Evolutionary conservation across 1,140 invertebrate species (phyloP), one percentile per base, ranked within the genome.

Genomic region (Drosophila pandora): DNA sequence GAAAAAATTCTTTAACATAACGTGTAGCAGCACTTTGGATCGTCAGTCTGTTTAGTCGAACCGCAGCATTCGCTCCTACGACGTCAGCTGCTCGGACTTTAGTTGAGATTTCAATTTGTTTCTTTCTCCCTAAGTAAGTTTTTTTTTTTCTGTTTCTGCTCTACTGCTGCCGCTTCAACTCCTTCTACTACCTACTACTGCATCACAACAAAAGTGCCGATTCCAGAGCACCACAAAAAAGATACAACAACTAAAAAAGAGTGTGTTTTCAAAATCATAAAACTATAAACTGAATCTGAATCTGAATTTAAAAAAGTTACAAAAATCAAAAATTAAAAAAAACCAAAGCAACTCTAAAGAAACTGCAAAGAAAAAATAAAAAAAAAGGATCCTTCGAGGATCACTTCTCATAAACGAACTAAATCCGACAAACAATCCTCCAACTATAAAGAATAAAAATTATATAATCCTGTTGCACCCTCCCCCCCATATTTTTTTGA

Each of bases 31-130:
- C 90, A 80, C 82, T 76, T 77, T 82, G 71, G 84, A 90, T 89
- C 90, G 90, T 90, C 90, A 91, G 90, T 91, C 90, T 90, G 90
- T 91, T 91, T 91, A 91, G 90, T 91, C 90, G 90, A 91, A 91
- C 90, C 90, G 90, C 90, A 91, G 90, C 90, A 91, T 91, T 91
- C 90, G 90, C 90, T 91, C 90, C 90, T 90, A 91, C 88, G 72
- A 91, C 90, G 90, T 90, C 90, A 91, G 90, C 90, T 91, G 90
- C 90, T 91, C 90, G 90, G 90, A 91, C 90, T 82, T 87, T 90
- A 84, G 84, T 90, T 90, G 85, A 91, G 89, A 90, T 76, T 91
- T 90, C 73, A 91, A 90, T 91, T 91, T 91, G 90, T 90, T 91
- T 91, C 90, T 90, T 91, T 91, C 90, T 87, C 88, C 90, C 90